Percentiles rank a stretch among this genome's conserved stretches.
phyloP scores from a whole-genome alignment of 1,140 invertebrate species.

The Drosophila ananassae region DNA sequence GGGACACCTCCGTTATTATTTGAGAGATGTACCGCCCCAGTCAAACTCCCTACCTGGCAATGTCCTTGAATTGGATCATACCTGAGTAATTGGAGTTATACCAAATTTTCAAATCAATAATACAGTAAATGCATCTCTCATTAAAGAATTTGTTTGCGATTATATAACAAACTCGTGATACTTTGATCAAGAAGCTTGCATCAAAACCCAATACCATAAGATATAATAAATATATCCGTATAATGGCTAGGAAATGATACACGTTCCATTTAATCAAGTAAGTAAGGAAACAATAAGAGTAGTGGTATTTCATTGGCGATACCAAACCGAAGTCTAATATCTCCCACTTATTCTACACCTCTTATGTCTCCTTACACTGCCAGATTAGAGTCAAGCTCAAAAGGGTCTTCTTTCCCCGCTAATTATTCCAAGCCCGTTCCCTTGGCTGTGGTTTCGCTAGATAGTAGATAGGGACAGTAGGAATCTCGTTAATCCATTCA shows the following conservation, averaged over 20 bases:
- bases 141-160: too few species aligned
- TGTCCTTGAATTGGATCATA: constrained; percentile 84
- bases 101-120: constrained; percentile 29
- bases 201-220: constrained; percentile 50
- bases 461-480: too few species aligned
- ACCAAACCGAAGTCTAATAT: constrained; percentile 2
- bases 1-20: constrained; percentile 94
- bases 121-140: too few species aligned
- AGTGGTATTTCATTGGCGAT: constrained; percentile 87
- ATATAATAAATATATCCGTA: constrained; percentile 45
- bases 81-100: constrained; percentile 57
- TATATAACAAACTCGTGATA: too few species aligned
- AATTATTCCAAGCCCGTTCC: neutral
- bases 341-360: constrained; percentile 86
- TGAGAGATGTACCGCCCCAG: constrained; percentile 89
- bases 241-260: constrained; percentile 18
- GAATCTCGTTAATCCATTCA: too few species aligned
- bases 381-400: too few species aligned
- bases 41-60: constrained; percentile 85
- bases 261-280: constrained; percentile 31
- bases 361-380: constrained; percentile 83
- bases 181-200: constrained; percentile 48
- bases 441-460: too few species aligned
- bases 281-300: constrained; percentile 59
- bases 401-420: too few species aligned